Conservation (phyloP, 2,888 invertebrate species). For the Pardosa pseudoannulata region DNA sequence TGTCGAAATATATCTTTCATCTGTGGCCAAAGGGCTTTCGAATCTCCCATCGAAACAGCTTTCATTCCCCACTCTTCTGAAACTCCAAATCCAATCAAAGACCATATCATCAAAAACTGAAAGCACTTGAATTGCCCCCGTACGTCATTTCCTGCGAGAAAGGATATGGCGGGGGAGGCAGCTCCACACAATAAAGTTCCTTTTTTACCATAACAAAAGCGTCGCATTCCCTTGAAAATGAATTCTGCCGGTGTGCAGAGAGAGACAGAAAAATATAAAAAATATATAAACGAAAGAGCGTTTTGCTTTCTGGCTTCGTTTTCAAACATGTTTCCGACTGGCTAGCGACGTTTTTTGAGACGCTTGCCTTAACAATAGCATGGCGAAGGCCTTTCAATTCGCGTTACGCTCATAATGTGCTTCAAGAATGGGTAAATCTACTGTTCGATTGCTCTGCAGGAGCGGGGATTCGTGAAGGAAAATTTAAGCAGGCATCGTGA, state of each 20-base stretch:
- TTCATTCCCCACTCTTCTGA: too few species aligned
- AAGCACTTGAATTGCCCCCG: conserved; percentile 17
- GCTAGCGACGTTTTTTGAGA: conserved; percentile 32
- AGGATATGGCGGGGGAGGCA: conserved; percentile 29
- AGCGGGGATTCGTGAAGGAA: background rate
- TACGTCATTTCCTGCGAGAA: conserved; percentile 53
- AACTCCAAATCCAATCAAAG: background rate
- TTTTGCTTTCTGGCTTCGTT: conserved; percentile 44
- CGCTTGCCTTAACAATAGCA: conserved; percentile 27
- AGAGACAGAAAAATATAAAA: conserved; percentile 15
- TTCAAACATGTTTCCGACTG: conserved; percentile 57
- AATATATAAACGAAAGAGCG: conserved; percentile 23
- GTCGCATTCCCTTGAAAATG: conserved; percentile 58
- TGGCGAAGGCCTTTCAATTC: background rate
- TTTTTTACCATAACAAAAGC: conserved; percentile 61
- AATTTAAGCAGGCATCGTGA: background rate
- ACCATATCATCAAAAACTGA: background rate
- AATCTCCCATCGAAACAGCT: too few species aligned
- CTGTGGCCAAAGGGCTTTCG: too few species aligned
- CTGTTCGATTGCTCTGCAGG: background rate
- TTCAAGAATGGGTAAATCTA: background rate
- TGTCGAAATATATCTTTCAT: too few species aligned
- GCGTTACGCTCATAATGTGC: background rate
- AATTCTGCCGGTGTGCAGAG: conserved; percentile 35
- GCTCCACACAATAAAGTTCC: conserved; percentile 46